Evolutionary conservation across 2,888 invertebrate genomes (phyloP).

Genomic region (Aquatica leii): DNA sequence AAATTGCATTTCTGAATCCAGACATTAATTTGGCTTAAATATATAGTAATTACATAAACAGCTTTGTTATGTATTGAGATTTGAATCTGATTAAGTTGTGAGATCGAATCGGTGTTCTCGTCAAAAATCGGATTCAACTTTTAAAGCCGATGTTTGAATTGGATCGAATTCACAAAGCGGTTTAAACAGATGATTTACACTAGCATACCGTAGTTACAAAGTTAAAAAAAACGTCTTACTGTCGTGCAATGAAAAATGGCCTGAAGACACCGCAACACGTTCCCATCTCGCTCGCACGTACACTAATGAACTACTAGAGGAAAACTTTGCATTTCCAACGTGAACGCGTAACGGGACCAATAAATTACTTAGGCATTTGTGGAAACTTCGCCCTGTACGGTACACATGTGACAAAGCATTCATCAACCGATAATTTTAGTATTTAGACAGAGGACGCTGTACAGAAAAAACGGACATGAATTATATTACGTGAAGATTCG

Average conservation of each 20-base stretch:
- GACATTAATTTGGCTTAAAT: no score
- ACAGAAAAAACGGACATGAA: background rate
- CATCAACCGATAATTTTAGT: conserved; percentile 33
- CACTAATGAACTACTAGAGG: conserved; percentile 14
- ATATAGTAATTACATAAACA: no score
- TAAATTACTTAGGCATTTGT: conserved; percentile 35
- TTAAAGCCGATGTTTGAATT: no score
- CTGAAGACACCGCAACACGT: conserved; percentile 12
- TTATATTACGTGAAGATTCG: background rate
- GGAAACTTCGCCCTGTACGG: conserved; percentile 32
- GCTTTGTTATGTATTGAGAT: no score
- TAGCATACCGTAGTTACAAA: conserved; percentile 28
- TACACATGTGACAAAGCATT: conserved; percentile 37
- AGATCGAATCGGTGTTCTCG: no score
- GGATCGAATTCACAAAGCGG: no score
- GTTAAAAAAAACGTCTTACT: conserved; percentile 26
- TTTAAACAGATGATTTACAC: conserved; percentile 15
- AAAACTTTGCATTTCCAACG: conserved; percentile 20
- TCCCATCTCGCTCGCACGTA: conserved; percentile 17
- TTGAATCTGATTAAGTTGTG: no score
- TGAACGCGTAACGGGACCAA: conserved; percentile 15
- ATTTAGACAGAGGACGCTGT: conserved; percentile 4
- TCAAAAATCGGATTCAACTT: no score
- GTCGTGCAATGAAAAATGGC: conserved; percentile 25
- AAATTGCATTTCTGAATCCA: no score